Percentiles rank a stretch among this genome's conserved stretches.
Conservation (phyloP, 2,113 vertebrate genomes). For the Mobula birostris region DNA sequence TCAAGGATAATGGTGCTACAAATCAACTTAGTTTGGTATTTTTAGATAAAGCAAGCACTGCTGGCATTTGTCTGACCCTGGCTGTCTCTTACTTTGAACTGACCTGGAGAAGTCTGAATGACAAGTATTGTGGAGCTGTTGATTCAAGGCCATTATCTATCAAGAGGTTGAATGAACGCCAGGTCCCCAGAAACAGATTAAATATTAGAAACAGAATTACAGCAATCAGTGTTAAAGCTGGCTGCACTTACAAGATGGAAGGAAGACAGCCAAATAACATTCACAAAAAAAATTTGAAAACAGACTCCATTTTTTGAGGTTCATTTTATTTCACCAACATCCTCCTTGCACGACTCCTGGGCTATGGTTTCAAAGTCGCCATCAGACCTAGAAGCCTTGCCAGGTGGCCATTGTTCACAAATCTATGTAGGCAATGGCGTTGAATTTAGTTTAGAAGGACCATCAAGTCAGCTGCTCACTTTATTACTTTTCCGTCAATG, state of each 20-base stretch:
- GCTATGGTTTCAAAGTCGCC: neutral
- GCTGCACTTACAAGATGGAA: neutral
- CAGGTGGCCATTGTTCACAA: neutral
- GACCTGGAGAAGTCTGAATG: conserved; percentile 29
- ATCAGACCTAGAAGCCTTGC: neutral
- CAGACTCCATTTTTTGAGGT: neutral
- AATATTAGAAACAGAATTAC: conserved; percentile 28
- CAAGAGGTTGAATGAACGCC: conserved; percentile 17
- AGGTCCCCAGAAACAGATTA: conserved; percentile 19
- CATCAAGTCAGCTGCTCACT: neutral
- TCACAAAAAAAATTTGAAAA: neutral
- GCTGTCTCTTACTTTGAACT: conserved; percentile 19
- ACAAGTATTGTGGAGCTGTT: conserved; percentile 28
- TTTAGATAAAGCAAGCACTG: conserved; percentile 32
- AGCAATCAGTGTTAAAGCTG: conserved; percentile 26
- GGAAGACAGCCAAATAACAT: conserved; percentile 11
- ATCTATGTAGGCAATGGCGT: neutral
- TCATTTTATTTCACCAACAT: neutral
- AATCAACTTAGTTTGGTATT: conserved; percentile 21
- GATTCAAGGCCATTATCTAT: conserved; percentile 5
- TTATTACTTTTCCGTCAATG: neutral
- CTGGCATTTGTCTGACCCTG: conserved; percentile 10
- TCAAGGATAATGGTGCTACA: conserved; percentile 34
- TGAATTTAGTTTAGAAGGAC: neutral
- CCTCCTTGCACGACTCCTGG: neutral